Conservation (phyloP, 1,140 invertebrate species). For the Sarcophaga bullata region DNA sequence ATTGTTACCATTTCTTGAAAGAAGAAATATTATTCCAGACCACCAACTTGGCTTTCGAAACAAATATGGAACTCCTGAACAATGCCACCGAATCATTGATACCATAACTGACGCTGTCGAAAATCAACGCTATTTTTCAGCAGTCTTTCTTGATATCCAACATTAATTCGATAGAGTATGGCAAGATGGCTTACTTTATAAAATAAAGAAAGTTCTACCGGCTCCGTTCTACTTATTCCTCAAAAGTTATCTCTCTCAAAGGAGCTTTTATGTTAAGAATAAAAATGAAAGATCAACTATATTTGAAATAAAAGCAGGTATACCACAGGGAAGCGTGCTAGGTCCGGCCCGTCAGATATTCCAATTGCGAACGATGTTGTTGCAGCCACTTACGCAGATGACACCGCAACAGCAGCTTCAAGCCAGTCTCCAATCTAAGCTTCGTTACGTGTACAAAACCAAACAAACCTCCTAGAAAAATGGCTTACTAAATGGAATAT, state of each 20-base stretch:
- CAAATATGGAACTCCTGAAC: neutral
- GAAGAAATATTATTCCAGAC: neutral
- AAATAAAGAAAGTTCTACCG: constrained; percentile 27
- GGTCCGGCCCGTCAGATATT: too few relatives aligned
- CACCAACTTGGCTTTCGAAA: neutral
- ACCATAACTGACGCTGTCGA: neutral
- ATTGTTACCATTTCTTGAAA: neutral
- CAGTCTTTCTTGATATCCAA: constrained; percentile 34
- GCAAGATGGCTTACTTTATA: too few relatives aligned
- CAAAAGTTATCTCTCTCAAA: too few relatives aligned
- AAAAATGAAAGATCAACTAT: constrained; percentile 16
- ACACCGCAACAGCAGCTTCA: constrained; percentile 24
- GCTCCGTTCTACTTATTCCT: constrained; percentile 16
- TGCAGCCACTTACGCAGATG: too few relatives aligned
- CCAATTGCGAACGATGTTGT: too few relatives aligned
- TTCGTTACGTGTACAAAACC: neutral
- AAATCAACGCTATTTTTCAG: constrained; percentile 33
- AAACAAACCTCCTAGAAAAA: constrained; percentile 8
- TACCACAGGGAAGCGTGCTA: too few relatives aligned
- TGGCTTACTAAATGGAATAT: constrained; percentile 27
- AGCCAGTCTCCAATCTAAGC: too few relatives aligned
- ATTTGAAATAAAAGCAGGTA: neutral
- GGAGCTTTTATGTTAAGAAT: too few relatives aligned
- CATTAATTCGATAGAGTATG: constrained; percentile 30
- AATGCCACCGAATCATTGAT: neutral